These are phyloP conservation scores for Hypolimnas misippus DNA, from an alignment of 2,888 invertebrate genomes.

Conservation along the genomic window DNA sequence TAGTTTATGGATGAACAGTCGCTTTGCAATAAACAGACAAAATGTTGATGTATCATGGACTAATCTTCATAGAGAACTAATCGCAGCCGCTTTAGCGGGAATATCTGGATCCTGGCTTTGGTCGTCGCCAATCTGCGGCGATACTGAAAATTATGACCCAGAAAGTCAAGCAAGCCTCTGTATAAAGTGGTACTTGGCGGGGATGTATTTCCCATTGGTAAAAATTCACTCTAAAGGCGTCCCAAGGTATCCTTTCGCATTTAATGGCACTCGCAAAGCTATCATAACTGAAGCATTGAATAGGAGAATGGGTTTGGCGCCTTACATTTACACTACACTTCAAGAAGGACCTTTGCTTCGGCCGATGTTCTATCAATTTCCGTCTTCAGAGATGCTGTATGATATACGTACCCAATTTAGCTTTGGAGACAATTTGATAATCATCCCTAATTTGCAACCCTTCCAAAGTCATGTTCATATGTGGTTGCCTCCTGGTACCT, in stretches of 20 bases:
- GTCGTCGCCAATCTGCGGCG: conserved; percentile 84
- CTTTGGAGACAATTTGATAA: conserved; percentile 84
- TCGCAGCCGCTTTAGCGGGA: conserved; percentile 76
- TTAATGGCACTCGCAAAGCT: conserved; percentile 68
- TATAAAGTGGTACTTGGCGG: conserved; percentile 87
- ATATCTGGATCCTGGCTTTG: conserved; percentile 78
- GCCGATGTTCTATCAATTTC: conserved; percentile 87
- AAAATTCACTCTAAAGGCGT: conserved; percentile 74
- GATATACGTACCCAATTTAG: conserved; percentile 83
- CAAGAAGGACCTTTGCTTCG: conserved; percentile 82
- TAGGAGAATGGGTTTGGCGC: conserved; percentile 78
- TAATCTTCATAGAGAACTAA: conserved; percentile 78
- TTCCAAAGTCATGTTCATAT: conserved; percentile 73
- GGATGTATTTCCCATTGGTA: conserved; percentile 85
- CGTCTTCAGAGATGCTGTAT: conserved; percentile 68
- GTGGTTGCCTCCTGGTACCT: conserved; percentile 79
- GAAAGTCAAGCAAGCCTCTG: conserved; percentile 79
- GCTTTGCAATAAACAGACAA: conserved; percentile 70
- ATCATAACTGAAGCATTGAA: conserved; percentile 73
- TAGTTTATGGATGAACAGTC: conserved; percentile 64
- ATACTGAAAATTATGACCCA: conserved; percentile 68
- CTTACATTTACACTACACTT: conserved; percentile 84
- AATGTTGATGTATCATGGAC: conserved; percentile 84
- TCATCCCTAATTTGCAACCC: conserved; percentile 83
- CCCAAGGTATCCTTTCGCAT: conserved; percentile 72